Evolutionary conservation across 2,113 vertebrate species (phyloP).

Genomic region (Eurypyga helias): DNA sequence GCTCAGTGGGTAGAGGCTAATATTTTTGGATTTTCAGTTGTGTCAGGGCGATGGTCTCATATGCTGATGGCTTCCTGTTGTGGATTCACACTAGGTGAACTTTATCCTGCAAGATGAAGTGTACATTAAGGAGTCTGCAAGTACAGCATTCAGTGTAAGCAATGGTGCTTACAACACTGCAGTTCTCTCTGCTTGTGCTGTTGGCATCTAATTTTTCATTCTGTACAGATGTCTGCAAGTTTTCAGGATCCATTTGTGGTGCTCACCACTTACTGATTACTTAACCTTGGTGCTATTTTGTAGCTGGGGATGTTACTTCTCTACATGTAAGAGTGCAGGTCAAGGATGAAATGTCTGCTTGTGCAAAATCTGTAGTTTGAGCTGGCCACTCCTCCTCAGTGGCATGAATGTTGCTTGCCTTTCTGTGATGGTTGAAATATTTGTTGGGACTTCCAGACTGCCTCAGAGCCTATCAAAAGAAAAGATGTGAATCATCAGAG

Average conservation of each 20-base stretch:
- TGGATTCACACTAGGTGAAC: not conserved
- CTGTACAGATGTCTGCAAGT: not conserved
- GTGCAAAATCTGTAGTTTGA: not conserved
- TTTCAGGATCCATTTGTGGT: not conserved
- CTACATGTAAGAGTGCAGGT: not conserved
- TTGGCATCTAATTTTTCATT: not conserved
- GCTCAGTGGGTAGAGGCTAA: not conserved
- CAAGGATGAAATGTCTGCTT: not conserved
- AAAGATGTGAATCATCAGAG: not conserved
- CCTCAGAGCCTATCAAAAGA: not conserved
- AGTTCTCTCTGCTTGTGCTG: not conserved
- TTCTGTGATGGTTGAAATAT: not conserved
- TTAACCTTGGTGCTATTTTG: not conserved
- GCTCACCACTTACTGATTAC: not conserved
- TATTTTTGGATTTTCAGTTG: not conserved
- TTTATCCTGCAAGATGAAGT: not conserved
- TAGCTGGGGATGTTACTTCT: not conserved
- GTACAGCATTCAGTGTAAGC: not conserved
- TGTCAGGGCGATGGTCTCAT: not conserved
- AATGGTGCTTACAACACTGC: not conserved
- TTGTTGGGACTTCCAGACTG: not conserved
- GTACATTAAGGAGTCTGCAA: not conserved
- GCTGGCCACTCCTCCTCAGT: not conserved
- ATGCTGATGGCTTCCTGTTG: not conserved
- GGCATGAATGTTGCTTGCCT: fast-evolving